These are phyloP conservation scores for Brachymystax lenok DNA, from an alignment of 2,797 vertebrate species.

Conservation along the genomic window DNA sequence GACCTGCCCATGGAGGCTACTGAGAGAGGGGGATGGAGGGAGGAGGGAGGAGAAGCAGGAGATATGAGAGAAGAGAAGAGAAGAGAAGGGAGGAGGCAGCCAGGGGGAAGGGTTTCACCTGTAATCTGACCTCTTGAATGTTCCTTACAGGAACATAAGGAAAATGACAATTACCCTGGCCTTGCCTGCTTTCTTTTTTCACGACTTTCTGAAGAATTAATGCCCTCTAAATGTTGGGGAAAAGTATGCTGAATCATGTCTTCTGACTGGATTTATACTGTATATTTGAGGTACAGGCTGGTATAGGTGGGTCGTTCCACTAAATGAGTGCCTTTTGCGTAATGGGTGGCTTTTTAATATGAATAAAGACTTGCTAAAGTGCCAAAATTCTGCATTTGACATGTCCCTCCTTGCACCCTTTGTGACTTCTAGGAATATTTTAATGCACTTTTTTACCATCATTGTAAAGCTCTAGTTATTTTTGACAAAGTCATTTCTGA, in stretches of 20 bases:
- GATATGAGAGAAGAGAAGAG: background rate
- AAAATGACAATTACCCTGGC: background rate
- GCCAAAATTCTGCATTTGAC: too few relatives aligned
- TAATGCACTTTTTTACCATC: too few relatives aligned
- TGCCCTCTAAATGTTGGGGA: background rate
- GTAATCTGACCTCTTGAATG: constrained; percentile 3
- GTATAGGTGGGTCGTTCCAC: too few relatives aligned
- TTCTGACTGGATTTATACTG: background rate
- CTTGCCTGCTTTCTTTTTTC: background rate
- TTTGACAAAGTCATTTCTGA: too few relatives aligned
- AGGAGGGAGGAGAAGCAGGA: constrained; percentile 19
- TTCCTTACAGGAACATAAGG: constrained; percentile 6
- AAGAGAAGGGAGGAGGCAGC: constrained; percentile 2
- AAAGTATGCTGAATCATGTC: background rate
- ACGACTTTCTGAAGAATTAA: background rate
- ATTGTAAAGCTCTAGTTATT: too few relatives aligned
- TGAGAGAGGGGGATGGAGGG: background rate
- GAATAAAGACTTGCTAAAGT: too few relatives aligned
- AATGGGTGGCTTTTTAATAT: too few relatives aligned
- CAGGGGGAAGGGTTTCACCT: constrained; percentile 18
- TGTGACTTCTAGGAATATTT: too few relatives aligned
- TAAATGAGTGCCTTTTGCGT: too few relatives aligned
- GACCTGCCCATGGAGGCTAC: constrained; percentile 38
- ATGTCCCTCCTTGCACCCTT: too few relatives aligned
- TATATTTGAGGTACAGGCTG: background rate